Evolutionary conservation across 37 sponge, comb jelly and placozoan genomes (phyloP), one percentile per base, ranked within the genome.

Genomic region (Chondrosia reniformis): DNA sequence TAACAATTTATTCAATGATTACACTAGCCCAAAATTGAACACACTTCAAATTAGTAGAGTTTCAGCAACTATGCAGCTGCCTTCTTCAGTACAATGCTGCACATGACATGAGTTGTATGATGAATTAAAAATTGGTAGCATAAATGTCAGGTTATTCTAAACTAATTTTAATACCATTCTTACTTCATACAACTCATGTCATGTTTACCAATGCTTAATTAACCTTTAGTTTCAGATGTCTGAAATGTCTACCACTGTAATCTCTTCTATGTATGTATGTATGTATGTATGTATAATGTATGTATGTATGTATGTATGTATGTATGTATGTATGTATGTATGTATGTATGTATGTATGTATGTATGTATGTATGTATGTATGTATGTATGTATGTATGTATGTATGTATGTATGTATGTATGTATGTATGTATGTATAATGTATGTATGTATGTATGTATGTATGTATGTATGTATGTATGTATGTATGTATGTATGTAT

Each of bases 221-320:
- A 10, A 49, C 52, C 52, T 49, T 49, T 10, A 19, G 15, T 49
- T 49, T 10, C 52, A 49, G 10, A 19, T 10, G 10, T 19, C 15
- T 49, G 52, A 19, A 49, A 19, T 49, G 52, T 49, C 27, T 61
- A 28, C n/a, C 27, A 25, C 27, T 61, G 63, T 61, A 28, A 25
- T 22, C 28, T n/a, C 22, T 33, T 55, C 19, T 38, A 41, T 39
- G 74, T 73, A 4, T 73, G 45, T 79, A 45, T 79, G 63, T 79
- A 66, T 79, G 43, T 7, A 66, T 79, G 79, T 79, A 66, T 79
- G 63, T 79, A 45, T 3, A 32, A 32, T 61, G 63, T 22, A 22
- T 79, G 74, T 42, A 46, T 40, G 74, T 73, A 46, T 73, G 74
- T 73, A 7, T 73, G 74, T 73, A 46, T 21, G 13, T 22, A 46